These are phyloP conservation scores for Piaya cayana DNA, from an alignment of 2,113 vertebrate species.

Conservation along the genomic window DNA sequence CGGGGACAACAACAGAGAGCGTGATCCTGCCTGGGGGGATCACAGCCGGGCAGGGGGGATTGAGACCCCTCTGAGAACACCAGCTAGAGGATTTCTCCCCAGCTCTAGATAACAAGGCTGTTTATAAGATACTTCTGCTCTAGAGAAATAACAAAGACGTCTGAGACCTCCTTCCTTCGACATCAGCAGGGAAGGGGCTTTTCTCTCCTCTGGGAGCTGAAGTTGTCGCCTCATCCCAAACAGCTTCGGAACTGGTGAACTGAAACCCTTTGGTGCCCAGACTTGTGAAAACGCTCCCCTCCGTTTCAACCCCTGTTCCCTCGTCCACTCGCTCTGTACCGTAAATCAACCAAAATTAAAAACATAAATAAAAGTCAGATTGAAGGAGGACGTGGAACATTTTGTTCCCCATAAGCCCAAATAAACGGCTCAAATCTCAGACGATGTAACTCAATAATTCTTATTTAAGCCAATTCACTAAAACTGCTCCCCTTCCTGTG, in stretches of 20 bases:
- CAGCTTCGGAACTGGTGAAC: background rate
- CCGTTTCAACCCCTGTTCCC: background rate
- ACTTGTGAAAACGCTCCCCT: background rate
- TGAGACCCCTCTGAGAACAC: background rate
- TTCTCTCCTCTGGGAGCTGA: background rate
- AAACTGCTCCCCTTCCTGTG: background rate
- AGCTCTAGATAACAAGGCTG: background rate
- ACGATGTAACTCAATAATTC: background rate
- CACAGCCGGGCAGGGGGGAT: background rate
- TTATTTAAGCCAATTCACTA: background rate
- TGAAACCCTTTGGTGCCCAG: background rate
- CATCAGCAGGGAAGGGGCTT: background rate
- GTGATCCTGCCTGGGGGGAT: background rate
- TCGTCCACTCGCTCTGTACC: background rate
- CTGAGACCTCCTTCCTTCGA: background rate
- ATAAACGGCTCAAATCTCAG: background rate
- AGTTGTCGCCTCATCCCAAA: background rate
- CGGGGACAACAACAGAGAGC: background rate
- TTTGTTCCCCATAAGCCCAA: background rate
- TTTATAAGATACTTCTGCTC: background rate
- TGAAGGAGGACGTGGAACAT: background rate
- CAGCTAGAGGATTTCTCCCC: background rate
- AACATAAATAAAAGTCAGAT: background rate
- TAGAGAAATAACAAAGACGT: background rate
- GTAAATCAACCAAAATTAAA: slow-evolving; percentile 13